These are phyloP conservation scores for Holothuria glaberrima DNA, from an alignment of 35 echinoderm and acorn worm species.

Conservation along the genomic window DNA sequence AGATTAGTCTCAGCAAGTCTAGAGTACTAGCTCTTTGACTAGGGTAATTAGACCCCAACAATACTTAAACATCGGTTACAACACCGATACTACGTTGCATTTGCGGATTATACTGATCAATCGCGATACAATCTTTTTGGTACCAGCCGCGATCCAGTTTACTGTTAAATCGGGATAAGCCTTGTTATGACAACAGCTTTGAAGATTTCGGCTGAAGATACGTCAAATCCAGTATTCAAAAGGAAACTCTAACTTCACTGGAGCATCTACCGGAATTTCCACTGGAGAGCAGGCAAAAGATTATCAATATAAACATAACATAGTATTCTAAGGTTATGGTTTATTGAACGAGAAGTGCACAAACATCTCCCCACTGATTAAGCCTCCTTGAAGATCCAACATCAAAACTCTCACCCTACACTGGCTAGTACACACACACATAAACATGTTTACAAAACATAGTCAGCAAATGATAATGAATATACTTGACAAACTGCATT, in stretches of 20 bases:
- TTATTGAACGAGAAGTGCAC: background rate
- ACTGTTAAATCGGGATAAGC: background rate
- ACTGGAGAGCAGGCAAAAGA: too few species aligned
- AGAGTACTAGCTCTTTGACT: too few species aligned
- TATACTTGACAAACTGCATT: background rate
- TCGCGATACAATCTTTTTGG: background rate
- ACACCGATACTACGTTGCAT: background rate
- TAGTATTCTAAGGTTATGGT: too few species aligned
- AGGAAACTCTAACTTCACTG: background rate
- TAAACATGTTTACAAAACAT: too few species aligned
- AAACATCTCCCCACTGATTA: background rate
- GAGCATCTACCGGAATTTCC: too few species aligned
- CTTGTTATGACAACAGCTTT: background rate
- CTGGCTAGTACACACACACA: background rate
- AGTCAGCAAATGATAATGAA: too few species aligned
- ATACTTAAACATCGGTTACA: too few species aligned
- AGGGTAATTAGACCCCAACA: too few species aligned
- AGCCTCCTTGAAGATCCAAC: constrained; percentile 1
- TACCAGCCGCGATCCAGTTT: background rate
- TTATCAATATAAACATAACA: too few species aligned
- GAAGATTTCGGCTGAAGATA: background rate
- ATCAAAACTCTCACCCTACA: constrained; percentile 6
- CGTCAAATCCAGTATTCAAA: background rate
- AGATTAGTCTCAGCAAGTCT: too few species aligned
- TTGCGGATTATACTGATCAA: constrained; percentile 6